phyloP scores from a whole-genome alignment of 2,888 invertebrate genomes.

The Rotaria socialis region DNA sequence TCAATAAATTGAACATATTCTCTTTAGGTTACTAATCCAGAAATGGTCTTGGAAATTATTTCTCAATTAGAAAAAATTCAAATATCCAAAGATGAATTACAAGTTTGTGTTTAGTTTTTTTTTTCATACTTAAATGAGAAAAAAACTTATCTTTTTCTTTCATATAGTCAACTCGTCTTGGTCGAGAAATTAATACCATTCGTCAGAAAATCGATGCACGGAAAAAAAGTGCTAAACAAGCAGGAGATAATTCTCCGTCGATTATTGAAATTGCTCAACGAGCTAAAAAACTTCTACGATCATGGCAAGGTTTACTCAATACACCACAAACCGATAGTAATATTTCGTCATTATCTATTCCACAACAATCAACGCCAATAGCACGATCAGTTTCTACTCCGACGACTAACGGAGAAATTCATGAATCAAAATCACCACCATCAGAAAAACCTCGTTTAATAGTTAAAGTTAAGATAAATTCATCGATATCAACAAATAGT shows the following conservation, averaged over 20 bases:
- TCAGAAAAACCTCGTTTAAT: not conserved
- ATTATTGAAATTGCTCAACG: slow-evolving; percentile 35
- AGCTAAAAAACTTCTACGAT: not conserved
- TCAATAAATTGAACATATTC: not conserved
- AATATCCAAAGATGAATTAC: slow-evolving; percentile 19
- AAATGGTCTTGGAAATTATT: not conserved
- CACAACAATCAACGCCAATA: not conserved
- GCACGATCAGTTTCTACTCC: not conserved
- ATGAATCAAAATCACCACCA: not conserved
- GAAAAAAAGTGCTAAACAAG: not conserved
- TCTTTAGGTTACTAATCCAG: slow-evolving; percentile 2
- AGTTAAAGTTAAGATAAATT: slow-evolving; percentile 3
- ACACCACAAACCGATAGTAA: slow-evolving; percentile 16
- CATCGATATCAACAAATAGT: slow-evolving; percentile 12
- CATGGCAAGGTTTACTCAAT: slow-evolving; percentile 33
- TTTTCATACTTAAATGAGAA: not conserved
- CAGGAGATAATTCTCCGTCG: not conserved
- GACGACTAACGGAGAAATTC: not conserved
- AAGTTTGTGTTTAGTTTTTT: not conserved
- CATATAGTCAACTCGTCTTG: slow-evolving; percentile 14
- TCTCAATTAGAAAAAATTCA: slow-evolving; percentile 15
- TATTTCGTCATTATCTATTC: not conserved
- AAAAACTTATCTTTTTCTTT: not conserved
- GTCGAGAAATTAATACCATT: slow-evolving; percentile 13
- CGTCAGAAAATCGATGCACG: not conserved